Evolutionary conservation across 2,797 vertebrate species (phyloP).

Genomic region (Rhynchotus rufescens): DNA sequence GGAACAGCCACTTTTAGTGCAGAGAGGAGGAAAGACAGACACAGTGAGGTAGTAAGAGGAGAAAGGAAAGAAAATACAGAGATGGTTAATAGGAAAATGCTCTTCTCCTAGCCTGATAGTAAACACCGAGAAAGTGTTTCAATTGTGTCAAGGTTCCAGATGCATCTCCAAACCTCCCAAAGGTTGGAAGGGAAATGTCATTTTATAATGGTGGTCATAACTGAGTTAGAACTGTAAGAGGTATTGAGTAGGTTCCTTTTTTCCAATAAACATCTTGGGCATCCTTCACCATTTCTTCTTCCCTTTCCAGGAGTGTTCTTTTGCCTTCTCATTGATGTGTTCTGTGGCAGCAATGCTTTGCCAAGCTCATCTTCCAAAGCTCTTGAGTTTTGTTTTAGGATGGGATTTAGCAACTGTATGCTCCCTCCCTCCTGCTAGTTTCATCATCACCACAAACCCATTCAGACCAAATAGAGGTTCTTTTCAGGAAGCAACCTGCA

Average conservation of each 20-base stretch:
- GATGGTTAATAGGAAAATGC: conserved; percentile 67
- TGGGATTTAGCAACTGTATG: background rate
- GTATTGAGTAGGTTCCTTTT: background rate
- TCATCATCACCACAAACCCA: background rate
- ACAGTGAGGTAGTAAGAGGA: conserved; percentile 45
- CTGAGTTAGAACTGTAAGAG: background rate
- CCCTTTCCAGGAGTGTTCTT: background rate
- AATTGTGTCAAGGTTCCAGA: background rate
- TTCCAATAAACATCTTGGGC: background rate
- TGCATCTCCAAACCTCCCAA: background rate
- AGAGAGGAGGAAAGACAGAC: conserved; percentile 66
- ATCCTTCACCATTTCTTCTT: background rate
- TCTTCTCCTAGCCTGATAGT: background rate
- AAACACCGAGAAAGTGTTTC: background rate
- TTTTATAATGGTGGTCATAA: background rate
- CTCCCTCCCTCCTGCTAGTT: background rate
- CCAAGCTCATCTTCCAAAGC: background rate
- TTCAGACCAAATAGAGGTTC: background rate
- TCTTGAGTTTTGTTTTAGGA: background rate
- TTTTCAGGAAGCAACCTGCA: background rate
- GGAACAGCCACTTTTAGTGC: conserved; percentile 89
- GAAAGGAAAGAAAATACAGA: conserved; percentile 69
- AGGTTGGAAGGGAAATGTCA: background rate
- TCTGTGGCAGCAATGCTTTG: background rate
- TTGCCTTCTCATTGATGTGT: fast-evolving